Conservation (phyloP, 2,888 invertebrate genomes). For the Poecilobothrus nobilitatus region DNA sequence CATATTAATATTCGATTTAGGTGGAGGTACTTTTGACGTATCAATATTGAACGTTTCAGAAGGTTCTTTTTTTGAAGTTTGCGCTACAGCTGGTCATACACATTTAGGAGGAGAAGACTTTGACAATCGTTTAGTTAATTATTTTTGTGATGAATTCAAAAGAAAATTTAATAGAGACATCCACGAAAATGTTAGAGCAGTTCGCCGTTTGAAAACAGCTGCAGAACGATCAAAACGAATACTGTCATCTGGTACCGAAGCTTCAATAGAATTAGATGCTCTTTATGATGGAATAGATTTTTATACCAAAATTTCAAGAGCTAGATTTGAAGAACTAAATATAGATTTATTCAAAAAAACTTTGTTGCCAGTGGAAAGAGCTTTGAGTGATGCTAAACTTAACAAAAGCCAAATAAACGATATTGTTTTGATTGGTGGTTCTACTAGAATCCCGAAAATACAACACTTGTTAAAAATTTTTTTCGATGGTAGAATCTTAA, state of each 20-base stretch:
- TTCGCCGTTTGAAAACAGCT: slow-evolving; percentile 59
- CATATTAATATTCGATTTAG: slow-evolving; percentile 68
- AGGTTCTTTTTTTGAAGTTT: slow-evolving; percentile 75
- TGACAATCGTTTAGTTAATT: slow-evolving; percentile 75
- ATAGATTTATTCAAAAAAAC: slow-evolving; percentile 61
- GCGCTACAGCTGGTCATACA: slow-evolving; percentile 84
- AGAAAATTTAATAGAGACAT: slow-evolving; percentile 57
- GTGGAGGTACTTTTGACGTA: slow-evolving; percentile 90
- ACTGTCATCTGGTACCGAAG: slow-evolving; percentile 63
- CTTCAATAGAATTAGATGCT: slow-evolving; percentile 62
- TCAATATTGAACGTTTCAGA: slow-evolving; percentile 88
- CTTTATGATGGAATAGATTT: slow-evolving; percentile 61
- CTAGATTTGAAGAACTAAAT: slow-evolving; percentile 69
- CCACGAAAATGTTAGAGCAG: slow-evolving; percentile 49
- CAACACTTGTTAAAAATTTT: slow-evolving; percentile 46
- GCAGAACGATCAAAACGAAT: slow-evolving; percentile 67
- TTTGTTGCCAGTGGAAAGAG: slow-evolving; percentile 64
- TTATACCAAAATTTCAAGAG: slow-evolving; percentile 81
- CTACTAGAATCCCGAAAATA: slow-evolving; percentile 73
- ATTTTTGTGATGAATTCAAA: slow-evolving; percentile 77
- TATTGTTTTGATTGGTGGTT: slow-evolving; percentile 69
- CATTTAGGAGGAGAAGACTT: slow-evolving; percentile 85
- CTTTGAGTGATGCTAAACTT: slow-evolving; percentile 63
- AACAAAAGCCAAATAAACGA: slow-evolving; percentile 65
- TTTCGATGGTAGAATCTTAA: neutral